Evolutionary conservation across 2,797 vertebrate species (phyloP).

Genomic region (Cephalopachus bancanus): DNA sequence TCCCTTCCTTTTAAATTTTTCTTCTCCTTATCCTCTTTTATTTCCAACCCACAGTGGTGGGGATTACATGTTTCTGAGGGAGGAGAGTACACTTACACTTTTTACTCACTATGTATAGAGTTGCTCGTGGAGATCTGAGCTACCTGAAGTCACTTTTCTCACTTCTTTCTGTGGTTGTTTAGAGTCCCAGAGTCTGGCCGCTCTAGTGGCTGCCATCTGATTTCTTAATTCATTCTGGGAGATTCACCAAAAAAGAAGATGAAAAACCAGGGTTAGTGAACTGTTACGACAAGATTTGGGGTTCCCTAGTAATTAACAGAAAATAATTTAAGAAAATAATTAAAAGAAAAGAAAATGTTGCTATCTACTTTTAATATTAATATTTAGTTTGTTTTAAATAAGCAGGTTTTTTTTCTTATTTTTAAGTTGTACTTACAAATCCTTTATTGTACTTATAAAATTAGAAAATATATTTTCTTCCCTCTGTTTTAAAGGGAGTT

Average conservation of each 20-base stretch:
- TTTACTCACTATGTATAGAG: no score
- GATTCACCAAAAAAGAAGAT: background rate
- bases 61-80: background rate
- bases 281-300: background rate
- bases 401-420: background rate
- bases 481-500: background rate
- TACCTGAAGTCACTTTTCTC: background rate
- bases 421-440: background rate
- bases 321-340: background rate
- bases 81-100: background rate
- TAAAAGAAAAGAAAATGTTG: background rate
- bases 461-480: background rate
- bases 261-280: background rate
- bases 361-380: slow-evolving; percentile 1
- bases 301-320: background rate
- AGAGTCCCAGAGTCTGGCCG: background rate
- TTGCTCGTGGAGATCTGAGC: background rate
- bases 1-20: no score
- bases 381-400: slow-evolving; percentile 12
- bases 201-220: background rate
- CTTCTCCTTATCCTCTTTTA: background rate
- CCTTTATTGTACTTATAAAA: slow-evolving; percentile 19
- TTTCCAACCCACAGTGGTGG: background rate
- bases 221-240: background rate
- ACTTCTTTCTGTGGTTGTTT: background rate